A percentile compares a stretch with the other conserved stretches of the same genome.
phyloP scores from a whole-genome alignment of 2,113 vertebrate species.

The Platichthys flesus region DNA sequence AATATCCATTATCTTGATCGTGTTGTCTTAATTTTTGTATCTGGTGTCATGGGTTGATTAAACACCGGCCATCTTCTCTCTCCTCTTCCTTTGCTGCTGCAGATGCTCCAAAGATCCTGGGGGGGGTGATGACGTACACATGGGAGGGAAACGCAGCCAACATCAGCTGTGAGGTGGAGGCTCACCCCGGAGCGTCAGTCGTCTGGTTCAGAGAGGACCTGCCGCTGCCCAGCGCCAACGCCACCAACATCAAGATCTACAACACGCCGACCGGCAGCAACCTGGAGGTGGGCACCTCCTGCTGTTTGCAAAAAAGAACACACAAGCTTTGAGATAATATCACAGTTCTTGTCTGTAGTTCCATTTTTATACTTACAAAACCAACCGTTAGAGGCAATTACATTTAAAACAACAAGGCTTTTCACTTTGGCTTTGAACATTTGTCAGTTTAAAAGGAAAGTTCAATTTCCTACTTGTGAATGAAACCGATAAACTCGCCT shows the following conservation, averaged over 20 bases:
- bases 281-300: slow-evolving; percentile 87
- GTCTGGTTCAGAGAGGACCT: slow-evolving; percentile 93
- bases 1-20: too few relatives aligned
- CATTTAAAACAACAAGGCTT: too few relatives aligned
- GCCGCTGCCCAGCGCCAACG: slow-evolving; percentile 90
- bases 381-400: neutral
- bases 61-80: too few relatives aligned
- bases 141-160: slow-evolving; percentile 98
- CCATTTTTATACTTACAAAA: neutral
- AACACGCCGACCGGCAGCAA: slow-evolving; percentile 87
- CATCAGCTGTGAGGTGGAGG: slow-evolving; percentile 94
- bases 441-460: neutral
- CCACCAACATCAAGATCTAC: slow-evolving; percentile 93
- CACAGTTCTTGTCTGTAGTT: neutral
- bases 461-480: slow-evolving; percentile 5
- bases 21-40: too few relatives aligned
- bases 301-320: neutral
- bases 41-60: too few relatives aligned
- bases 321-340: neutral
- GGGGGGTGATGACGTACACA: slow-evolving; percentile 87
- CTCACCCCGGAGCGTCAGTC: slow-evolving; percentile 90
- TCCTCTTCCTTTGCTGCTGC: slow-evolving; percentile 36
- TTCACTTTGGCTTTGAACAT: neutral
- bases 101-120: slow-evolving; percentile 95
- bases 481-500: neutral